Percentiles rank a stretch among this genome's conserved stretches.
Evolutionary conservation across 2,888 invertebrate genomes (phyloP).

Genomic region (Zaprionus bogoriensis): DNA sequence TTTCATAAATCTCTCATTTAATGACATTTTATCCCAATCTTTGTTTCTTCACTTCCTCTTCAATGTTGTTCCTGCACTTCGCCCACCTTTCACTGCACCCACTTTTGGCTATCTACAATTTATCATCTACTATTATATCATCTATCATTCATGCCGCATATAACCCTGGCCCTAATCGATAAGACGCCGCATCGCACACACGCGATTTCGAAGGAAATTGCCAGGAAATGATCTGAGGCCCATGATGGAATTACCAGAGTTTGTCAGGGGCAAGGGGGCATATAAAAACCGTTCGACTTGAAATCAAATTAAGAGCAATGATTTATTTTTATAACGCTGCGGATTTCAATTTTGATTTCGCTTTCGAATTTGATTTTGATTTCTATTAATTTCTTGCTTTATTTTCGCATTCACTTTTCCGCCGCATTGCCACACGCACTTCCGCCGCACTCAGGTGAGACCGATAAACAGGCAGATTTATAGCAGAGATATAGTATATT

Average conservation of each 20-base stretch:
- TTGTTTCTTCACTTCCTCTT: not conserved
- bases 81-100: not conserved
- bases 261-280: constrained; percentile 1
- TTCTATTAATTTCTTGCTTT: constrained; percentile 8
- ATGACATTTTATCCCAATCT: no score
- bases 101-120: not conserved
- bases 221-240: constrained; percentile 37
- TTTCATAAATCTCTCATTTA: no score
- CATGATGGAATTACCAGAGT: constrained; percentile 25
- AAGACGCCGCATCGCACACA: constrained; percentile 15
- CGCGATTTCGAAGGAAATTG: constrained; percentile 13
- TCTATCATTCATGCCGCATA: constrained; percentile 1
- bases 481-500: not conserved
- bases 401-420: not conserved
- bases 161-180: constrained; percentile 43
- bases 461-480: constrained; percentile 27
- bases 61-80: not conserved
- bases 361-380: constrained; percentile 9
- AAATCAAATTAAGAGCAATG: constrained; percentile 66
- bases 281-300: constrained; percentile 45
- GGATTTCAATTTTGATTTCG: not conserved
- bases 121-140: constrained; percentile 21
- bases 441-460: constrained; percentile 70
- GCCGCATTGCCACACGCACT: constrained; percentile 56
- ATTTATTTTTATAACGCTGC: constrained; percentile 30